Evolutionary conservation across 2,888 invertebrate species (phyloP).

Genomic region (Cynaeus angustus): DNA sequence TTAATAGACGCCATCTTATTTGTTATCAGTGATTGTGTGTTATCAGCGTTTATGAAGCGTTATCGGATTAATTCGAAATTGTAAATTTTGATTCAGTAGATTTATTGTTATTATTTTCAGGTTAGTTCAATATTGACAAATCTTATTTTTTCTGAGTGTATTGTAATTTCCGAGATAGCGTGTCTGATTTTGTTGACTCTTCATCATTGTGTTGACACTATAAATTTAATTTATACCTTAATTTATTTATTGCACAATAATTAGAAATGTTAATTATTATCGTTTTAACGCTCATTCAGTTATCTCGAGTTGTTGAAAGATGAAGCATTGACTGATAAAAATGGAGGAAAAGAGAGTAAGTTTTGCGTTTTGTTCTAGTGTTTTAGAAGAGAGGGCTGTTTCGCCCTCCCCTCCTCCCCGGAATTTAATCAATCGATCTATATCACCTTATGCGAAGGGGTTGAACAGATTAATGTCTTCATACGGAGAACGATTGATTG

Average conservation of each 20-base stretch:
- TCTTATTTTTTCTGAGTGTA: slow-evolving; percentile 47
- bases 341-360: slow-evolving; percentile 44
- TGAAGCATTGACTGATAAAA: slow-evolving; percentile 54
- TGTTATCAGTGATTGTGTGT: slow-evolving; percentile 50
- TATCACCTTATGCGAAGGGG: slow-evolving; percentile 61
- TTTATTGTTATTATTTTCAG: slow-evolving; percentile 51
- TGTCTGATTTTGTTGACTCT: slow-evolving; percentile 53
- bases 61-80: slow-evolving; percentile 47
- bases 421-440: slow-evolving; percentile 64
- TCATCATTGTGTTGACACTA: slow-evolving; percentile 56
- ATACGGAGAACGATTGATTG: slow-evolving; percentile 54
- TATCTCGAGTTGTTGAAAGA: slow-evolving; percentile 61
- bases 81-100: slow-evolving; percentile 48
- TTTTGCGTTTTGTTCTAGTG: background rate
- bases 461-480: slow-evolving; percentile 62
- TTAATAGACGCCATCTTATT: slow-evolving; percentile 42
- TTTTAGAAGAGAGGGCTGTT: no score
- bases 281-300: slow-evolving; percentile 57
- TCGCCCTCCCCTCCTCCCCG: no score
- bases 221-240: slow-evolving; percentile 55
- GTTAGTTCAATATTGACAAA: slow-evolving; percentile 57
- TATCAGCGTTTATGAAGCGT: slow-evolving; percentile 39
- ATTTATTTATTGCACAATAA: slow-evolving; percentile 57
- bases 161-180: slow-evolving; percentile 47
- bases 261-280: slow-evolving; percentile 52